Evolutionary conservation across 2,113 vertebrate genomes (phyloP), one percentile per base, ranked within the genome.

Genomic region (Melanotaenia duboulayi): DNA sequence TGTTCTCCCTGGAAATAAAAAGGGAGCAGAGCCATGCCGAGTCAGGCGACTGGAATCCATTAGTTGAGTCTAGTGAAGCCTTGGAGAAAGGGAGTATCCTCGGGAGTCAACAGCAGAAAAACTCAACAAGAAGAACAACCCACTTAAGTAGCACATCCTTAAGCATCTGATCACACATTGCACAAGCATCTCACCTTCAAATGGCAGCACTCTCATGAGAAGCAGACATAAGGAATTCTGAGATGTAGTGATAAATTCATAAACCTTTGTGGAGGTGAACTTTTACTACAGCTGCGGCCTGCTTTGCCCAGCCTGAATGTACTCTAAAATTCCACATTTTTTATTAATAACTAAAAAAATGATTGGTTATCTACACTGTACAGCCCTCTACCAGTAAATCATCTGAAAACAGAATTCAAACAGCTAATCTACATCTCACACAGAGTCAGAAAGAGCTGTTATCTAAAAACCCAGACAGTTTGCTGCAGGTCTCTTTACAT

Each of bases 401-500:
- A 64, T 72, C 64, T 71, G 64, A 49, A 71, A 82, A 74, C 74
- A 51, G 2, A 66, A 71, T 56, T 80, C 52, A 40, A 62, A 40
- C 65, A 68, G 72, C 61, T 81, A 48, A 76, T 81, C 79, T 71
- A 66, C 54, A 71, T 79, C 49, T 76, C 86, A 82, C 55, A 67
- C 65, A 51, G 50, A 51, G 68, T 68, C 68, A 75, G 19, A 80
- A 67, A 71, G 59, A 75, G 71, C 62, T 76, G 58, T 73, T 84
- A 81, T 88, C 75, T 73, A 74, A 81, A 81, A 91, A 77, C 19
- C 74, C 84, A 89, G 87, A 89, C 70, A 74, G 75, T 61, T 70
- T 67, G 74, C 85, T 17, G 42, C 59, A 76, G 63, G 74, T 81
- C 75, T 88, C 88, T 89, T 87, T 91, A 89, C 87, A 85, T 92